These are phyloP conservation scores for Rissa tridactyla DNA, from an alignment of 2,113 vertebrate species.

Conservation along the genomic window DNA sequence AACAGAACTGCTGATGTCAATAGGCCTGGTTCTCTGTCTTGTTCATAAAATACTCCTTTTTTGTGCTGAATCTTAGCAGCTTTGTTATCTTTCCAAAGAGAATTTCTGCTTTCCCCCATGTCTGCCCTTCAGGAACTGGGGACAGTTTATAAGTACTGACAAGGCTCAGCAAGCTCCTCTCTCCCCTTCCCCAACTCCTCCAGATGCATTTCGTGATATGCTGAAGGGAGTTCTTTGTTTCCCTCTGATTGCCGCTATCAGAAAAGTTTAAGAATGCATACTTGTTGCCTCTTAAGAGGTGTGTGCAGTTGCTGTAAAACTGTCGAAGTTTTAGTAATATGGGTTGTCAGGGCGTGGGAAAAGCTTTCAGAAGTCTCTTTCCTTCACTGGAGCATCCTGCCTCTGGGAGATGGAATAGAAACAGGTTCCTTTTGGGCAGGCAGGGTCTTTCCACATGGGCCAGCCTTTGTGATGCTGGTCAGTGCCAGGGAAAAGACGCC, in stretches of 20 bases:
- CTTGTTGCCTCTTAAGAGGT: not conserved
- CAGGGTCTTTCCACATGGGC: fast-evolving
- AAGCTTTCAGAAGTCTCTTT: not conserved
- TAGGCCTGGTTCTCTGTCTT: not conserved
- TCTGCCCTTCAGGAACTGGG: not conserved
- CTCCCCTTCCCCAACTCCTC: not conserved
- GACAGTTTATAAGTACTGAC: not conserved
- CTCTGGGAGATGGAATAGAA: not conserved
- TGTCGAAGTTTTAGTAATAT: not conserved
- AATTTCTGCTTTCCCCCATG: not conserved
- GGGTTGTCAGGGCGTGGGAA: not conserved
- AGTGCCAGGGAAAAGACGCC: not conserved
- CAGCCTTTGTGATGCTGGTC: not conserved
- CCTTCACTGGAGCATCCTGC: not conserved
- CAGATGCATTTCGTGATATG: not conserved
- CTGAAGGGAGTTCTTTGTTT: not conserved
- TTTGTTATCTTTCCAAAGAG: not conserved
- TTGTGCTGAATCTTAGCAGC: not conserved
- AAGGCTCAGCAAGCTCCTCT: not conserved
- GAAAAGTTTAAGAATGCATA: not conserved
- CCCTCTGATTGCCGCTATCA: not conserved
- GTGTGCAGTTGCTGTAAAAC: not conserved
- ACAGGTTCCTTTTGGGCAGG: not conserved
- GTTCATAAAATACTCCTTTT: not conserved
- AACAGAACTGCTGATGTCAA: not conserved